Evolutionary conservation across 2,797 vertebrate species (phyloP).

Genomic region (Premnoplex brunnescens): DNA sequence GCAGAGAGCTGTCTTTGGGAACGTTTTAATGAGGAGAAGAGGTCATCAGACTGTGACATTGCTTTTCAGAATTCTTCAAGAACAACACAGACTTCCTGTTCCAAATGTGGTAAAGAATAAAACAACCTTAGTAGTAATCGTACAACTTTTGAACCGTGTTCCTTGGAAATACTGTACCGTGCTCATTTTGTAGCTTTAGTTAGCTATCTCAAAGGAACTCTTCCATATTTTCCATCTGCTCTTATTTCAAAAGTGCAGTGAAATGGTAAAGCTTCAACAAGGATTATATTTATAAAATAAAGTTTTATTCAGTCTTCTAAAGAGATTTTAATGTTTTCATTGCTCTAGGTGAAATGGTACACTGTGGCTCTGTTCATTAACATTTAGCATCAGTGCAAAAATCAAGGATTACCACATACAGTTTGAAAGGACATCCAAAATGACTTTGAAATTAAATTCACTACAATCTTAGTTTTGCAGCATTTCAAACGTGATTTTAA

Average conservation of each 20-base stretch:
- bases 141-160: conserved; percentile 85
- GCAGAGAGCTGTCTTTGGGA: conserved; percentile 92
- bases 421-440: conserved; percentile 76
- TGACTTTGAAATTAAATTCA: conserved; percentile 81
- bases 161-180: conserved; percentile 82
- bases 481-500: conserved; percentile 76
- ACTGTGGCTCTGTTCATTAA: conserved; percentile 79
- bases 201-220: conserved; percentile 83
- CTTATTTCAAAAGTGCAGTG: conserved; percentile 85
- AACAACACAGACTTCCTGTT: conserved; percentile 89
- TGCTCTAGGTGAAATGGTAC: conserved; percentile 79
- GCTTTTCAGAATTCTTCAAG: conserved; percentile 88
- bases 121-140: conserved; percentile 86
- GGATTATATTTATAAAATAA: conserved; percentile 87
- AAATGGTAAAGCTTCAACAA: conserved; percentile 78
- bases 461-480: conserved; percentile 74
- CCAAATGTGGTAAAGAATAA: conserved; percentile 86
- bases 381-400: conserved; percentile 77
- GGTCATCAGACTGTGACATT: conserved; percentile 88
- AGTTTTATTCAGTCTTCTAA: conserved; percentile 84
- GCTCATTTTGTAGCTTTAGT: conserved; percentile 86
- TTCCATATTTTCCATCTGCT: conserved; percentile 84
- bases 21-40: conserved; percentile 97
- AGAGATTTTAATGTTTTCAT: conserved; percentile 84
- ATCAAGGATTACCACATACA: conserved; percentile 78